phyloP scores from a whole-genome alignment of 1,140 invertebrate species.

The Magallana gigas region DNA sequence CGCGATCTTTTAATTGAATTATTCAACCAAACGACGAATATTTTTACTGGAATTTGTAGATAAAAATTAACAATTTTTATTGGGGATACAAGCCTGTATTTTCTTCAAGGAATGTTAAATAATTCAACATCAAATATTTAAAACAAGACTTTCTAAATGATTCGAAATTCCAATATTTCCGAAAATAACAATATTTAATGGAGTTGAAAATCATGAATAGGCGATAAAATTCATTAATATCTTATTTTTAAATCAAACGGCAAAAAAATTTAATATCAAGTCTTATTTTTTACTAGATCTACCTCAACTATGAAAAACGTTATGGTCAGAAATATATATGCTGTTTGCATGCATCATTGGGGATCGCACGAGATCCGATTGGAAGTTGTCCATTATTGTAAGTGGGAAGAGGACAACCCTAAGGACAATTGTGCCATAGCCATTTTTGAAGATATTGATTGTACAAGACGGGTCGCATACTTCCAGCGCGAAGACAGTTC shows the following conservation, averaged over 20 bases:
- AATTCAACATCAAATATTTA: too few relatives aligned
- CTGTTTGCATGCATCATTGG: constrained; percentile 40
- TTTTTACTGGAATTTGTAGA: too few relatives aligned
- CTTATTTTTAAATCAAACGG: not conserved
- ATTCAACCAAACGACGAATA: not conserved
- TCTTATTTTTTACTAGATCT: not conserved
- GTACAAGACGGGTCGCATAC: constrained; percentile 19
- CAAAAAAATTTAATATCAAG: not conserved
- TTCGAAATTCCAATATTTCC: too few relatives aligned
- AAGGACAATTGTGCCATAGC: constrained; percentile 27
- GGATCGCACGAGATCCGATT: not conserved
- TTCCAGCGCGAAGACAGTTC: constrained; percentile 15
- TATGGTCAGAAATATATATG: constrained; percentile 29
- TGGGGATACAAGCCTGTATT: too few relatives aligned
- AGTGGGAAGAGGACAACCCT: constrained; percentile 29
- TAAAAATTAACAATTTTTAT: too few relatives aligned
- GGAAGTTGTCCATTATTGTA: constrained; percentile 26
- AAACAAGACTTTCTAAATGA: too few relatives aligned
- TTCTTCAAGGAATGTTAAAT: too few relatives aligned
- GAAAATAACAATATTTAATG: not conserved
- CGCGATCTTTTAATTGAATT: not conserved
- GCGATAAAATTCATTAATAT: not conserved
- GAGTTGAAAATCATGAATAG: not conserved
- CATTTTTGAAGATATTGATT: constrained; percentile 15
- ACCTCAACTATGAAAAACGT: constrained; percentile 26